Conservation (phyloP, 2,113 vertebrate species). For the Muscicapa adusta region DNA sequence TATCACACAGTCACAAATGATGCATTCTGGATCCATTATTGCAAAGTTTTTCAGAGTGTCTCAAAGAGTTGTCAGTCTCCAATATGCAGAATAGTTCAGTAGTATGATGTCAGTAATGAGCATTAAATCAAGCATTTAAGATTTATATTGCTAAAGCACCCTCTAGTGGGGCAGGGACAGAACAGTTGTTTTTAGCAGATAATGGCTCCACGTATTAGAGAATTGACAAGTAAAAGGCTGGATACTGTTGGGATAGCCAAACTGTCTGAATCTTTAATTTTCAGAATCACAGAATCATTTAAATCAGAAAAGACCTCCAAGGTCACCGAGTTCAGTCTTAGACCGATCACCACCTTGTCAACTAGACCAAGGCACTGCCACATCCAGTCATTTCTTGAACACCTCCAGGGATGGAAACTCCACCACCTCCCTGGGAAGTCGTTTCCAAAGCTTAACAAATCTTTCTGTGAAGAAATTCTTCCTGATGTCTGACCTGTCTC, state of each 20-base stretch:
- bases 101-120: background rate
- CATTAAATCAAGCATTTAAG: conserved; percentile 40
- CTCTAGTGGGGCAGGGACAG: conserved; percentile 73
- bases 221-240: background rate
- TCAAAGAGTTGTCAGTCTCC: background rate
- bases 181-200: conserved; percentile 22
- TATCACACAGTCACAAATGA: background rate
- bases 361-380: background rate
- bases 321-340: background rate
- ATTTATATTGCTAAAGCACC: conserved; percentile 77
- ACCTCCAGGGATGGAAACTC: background rate
- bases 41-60: background rate
- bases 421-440: background rate
- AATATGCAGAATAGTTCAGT: background rate
- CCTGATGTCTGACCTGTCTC: background rate
- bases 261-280: background rate
- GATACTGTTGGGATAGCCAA: background rate
- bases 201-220: background rate
- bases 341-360: background rate
- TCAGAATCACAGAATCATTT: background rate
- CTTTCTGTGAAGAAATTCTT: background rate
- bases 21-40: background rate
- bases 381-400: background rate
- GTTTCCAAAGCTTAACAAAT: background rate
- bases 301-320: background rate